Base-by-base conservation (phyloP, 2,888 invertebrate species). In the Pristionchus arcanus region DNA sequence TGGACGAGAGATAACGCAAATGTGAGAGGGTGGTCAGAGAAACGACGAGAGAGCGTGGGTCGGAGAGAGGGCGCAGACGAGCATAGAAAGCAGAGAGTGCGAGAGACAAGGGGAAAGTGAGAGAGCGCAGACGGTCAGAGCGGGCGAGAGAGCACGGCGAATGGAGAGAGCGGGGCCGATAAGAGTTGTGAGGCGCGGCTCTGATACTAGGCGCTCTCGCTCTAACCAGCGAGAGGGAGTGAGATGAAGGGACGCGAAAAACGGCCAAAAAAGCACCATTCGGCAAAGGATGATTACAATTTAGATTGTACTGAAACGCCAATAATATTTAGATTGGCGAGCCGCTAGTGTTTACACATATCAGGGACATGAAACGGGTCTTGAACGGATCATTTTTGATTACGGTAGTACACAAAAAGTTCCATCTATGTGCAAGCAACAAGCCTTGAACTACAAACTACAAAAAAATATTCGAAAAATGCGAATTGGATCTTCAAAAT, bases 141-240 rank as follows among this genome's bases (percentile, higher is more conserved):
- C 19, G 37, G 16, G 34, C 34, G 34, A 63, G 63, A 63, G 63
- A 77, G 42, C 21, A 42, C 5, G 77, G 28, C 16, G 34, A 34
- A 71, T 71, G 31, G 34, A 71, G 71, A 71, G 34, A 71, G 71
- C 31, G 34, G 42, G 42, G 34, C 31, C 68, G 71, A 71, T 71
- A 71, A 71, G 71, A 71, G 28, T 19, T 15, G 71, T 2, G 63
- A 5, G 21, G 13, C 21, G 28, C 25, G 66, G 66, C n/a, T 31
- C 34, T 34, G 71, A 71, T 71, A 71, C 71, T 71, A 31, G n/a
- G 71, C 31, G 71, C 71, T 71, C 63, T 15, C 66, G 19, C 66
- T 66, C 31, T 31, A 71, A 28, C 31, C 71, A 34, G 19, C 13
- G 71, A 71, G 31, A 34, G 71, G 34, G 34, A 13, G 71, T 11